Percentiles rank a stretch among this genome's conserved stretches.
phyloP scores from a whole-genome alignment of 2,113 vertebrate species.

The Neopipo cinnamomea region DNA sequence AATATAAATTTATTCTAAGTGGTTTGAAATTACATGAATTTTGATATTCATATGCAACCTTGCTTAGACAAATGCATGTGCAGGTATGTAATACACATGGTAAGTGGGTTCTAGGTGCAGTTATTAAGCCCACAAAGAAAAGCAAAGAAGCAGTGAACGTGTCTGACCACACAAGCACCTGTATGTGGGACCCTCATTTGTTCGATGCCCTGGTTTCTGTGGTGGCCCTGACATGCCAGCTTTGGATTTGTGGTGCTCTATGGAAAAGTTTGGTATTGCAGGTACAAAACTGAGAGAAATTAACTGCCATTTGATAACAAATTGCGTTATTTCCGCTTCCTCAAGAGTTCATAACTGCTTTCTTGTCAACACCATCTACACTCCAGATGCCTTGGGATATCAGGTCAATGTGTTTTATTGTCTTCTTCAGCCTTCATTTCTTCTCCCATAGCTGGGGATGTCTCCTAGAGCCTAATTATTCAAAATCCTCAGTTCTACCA shows the following conservation, averaged over 20 bases:
- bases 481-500: neutral
- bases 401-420: neutral
- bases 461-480: too few relatives aligned
- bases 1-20: neutral
- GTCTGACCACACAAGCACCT: neutral
- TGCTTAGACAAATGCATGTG: neutral
- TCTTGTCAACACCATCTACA: neutral
- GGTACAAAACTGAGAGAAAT: neutral
- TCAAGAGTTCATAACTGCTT: neutral
- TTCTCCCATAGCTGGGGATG: neutral
- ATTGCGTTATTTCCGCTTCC: neutral
- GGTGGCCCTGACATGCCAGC: neutral
- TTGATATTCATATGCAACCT: neutral
- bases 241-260: neutral
- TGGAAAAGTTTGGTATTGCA: neutral
- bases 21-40: neutral
- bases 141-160: neutral
- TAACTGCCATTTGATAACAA: neutral
- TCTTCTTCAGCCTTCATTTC: neutral
- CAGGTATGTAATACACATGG: rapidly evolving
- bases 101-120: neutral
- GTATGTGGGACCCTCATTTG: rapidly evolving
- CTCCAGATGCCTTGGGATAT: neutral
- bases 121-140: neutral
- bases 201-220: rapidly evolving